phyloP scores from a whole-genome alignment of 92 coral and sea anemone species.

The Pocillopora meandrina region DNA sequence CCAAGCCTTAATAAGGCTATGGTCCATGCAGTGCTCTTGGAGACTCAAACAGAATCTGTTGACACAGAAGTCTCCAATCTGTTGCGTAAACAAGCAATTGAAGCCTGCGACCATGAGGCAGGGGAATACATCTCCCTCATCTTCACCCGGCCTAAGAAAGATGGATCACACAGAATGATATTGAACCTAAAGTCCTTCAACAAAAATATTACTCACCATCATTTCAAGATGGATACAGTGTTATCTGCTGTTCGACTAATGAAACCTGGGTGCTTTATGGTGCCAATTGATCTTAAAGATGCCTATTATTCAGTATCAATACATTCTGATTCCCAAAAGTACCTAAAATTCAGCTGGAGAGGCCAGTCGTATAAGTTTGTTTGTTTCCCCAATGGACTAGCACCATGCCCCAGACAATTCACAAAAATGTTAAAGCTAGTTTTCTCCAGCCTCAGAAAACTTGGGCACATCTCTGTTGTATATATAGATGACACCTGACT shows the following conservation, averaged over 20 bases:
- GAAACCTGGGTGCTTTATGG: slow-evolving; percentile 52
- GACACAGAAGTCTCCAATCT: too few relatives aligned
- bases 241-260: slow-evolving; percentile 42
- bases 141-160: slow-evolving; percentile 25
- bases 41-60: not conserved
- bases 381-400: slow-evolving; percentile 37
- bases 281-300: slow-evolving; percentile 42
- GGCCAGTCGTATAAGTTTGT: slow-evolving; percentile 4
- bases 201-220: slow-evolving; percentile 7
- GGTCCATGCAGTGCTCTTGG: too few relatives aligned
- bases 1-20: too few relatives aligned
- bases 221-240: slow-evolving; percentile 34
- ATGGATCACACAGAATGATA: slow-evolving; percentile 31
- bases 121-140: slow-evolving; percentile 28
- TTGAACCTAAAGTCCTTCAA: slow-evolving; percentile 21
- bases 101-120: slow-evolving; percentile 16
- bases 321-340: slow-evolving; percentile 21
- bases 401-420: slow-evolving; percentile 35
- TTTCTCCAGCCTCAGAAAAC: slow-evolving; percentile 2
- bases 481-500: slow-evolving; percentile 3
- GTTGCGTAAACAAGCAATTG: not conserved
- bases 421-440: slow-evolving; percentile 22
- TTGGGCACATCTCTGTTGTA: not conserved
- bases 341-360: slow-evolving; percentile 29
- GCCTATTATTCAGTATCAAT: slow-evolving; percentile 43